A percentile compares a stretch with the other conserved stretches of the same genome.
Conservation (phyloP, 2,888 invertebrate species). For the Polia nebulosa region DNA sequence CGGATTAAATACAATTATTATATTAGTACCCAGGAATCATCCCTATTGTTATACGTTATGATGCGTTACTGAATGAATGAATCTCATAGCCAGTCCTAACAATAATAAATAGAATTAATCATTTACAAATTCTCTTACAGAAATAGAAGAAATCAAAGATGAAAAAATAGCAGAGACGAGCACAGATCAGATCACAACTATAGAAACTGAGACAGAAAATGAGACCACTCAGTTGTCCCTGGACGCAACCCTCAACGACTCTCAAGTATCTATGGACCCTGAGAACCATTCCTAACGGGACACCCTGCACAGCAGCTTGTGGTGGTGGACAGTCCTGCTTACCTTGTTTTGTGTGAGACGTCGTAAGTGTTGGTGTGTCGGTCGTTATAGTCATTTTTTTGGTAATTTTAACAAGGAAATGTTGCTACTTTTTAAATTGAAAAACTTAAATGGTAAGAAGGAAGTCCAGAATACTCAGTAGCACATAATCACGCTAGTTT, state of each 20-base stretch:
- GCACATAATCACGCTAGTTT: too few relatives aligned
- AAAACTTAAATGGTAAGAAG: too few relatives aligned
- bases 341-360: slow-evolving; percentile 16
- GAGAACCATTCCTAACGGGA: slow-evolving; percentile 71
- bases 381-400: slow-evolving; percentile 27
- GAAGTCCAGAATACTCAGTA: too few relatives aligned
- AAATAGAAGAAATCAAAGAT: slow-evolving; percentile 35
- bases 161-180: slow-evolving; percentile 42
- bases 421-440: background rate
- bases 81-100: too few relatives aligned
- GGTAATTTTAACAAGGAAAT: background rate
- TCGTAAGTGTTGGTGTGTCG: slow-evolving; percentile 23
- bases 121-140: slow-evolving; percentile 31
- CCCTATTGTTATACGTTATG: too few relatives aligned
- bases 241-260: slow-evolving; percentile 45
- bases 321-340: slow-evolving; percentile 19
- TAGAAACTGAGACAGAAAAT: slow-evolving; percentile 40
- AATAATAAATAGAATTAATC: too few relatives aligned
- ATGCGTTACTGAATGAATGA: too few relatives aligned
- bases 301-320: slow-evolving; percentile 16
- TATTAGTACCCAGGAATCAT: too few relatives aligned
- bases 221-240: slow-evolving; percentile 38
- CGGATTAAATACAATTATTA: too few relatives aligned
- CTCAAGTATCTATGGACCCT: slow-evolving; percentile 24
- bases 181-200: slow-evolving; percentile 32